phyloP scores from a whole-genome alignment of 2,797 vertebrate genomes.

The Podargus strigoides region DNA sequence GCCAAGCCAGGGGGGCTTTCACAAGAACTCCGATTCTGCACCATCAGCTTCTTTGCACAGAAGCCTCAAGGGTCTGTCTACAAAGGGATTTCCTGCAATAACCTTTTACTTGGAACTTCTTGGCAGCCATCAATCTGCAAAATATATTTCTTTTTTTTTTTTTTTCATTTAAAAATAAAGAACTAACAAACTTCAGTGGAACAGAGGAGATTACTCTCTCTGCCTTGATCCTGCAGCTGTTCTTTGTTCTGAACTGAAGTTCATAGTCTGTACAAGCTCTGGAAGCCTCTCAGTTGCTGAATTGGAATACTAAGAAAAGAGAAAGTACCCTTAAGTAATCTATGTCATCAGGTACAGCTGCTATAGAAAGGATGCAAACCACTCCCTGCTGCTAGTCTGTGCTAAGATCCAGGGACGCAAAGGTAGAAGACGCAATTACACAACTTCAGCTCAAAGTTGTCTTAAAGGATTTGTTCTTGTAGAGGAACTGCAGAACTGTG shows the following conservation, averaged over 20 bases:
- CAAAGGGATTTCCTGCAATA: not conserved
- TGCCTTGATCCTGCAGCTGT: not conserved
- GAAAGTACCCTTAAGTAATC: not conserved
- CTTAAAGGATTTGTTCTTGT: not conserved
- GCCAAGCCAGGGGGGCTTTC: rapidly evolving
- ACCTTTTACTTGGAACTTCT: not conserved
- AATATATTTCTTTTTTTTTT: not conserved
- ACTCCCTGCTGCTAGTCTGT: not conserved
- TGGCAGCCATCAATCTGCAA: not conserved
- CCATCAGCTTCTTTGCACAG: not conserved
- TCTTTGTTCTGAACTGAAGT: not conserved
- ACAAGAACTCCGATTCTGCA: not conserved
- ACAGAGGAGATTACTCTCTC: not conserved
- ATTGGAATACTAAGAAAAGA: not conserved
- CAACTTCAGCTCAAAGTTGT: not conserved
- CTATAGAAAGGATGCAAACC: not conserved
- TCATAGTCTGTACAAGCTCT: not conserved
- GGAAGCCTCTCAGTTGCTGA: not conserved
- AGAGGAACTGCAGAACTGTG: not conserved
- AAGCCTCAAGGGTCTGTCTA: not conserved
- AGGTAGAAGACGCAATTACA: not conserved
- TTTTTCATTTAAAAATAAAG: not conserved
- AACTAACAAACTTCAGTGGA: not conserved
- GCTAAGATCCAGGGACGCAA: not conserved
- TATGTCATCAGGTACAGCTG: not conserved